Conservation (phyloP, 2,113 vertebrate species). For the Neomonachus schauinslandi region DNA sequence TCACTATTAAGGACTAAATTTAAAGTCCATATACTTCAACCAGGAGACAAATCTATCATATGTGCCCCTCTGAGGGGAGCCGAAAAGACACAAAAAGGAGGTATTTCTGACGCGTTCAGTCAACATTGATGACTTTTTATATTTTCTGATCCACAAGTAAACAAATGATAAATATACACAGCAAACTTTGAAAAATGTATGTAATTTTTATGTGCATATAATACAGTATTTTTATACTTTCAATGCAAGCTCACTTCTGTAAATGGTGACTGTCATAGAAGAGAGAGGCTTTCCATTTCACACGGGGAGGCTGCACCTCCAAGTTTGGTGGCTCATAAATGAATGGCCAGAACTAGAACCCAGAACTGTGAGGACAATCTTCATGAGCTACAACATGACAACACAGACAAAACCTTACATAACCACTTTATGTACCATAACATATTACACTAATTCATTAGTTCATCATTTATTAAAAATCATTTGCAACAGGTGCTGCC, state of each 20-base stretch:
- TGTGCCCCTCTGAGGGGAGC: background rate
- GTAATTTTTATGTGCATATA: background rate
- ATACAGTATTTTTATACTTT: slow-evolving; percentile 9
- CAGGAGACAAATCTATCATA: background rate
- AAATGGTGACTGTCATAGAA: background rate
- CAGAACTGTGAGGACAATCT: background rate
- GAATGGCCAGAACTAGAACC: slow-evolving; percentile 2
- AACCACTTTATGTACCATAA: background rate
- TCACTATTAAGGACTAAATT: slow-evolving; percentile 19
- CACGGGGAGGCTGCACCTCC: background rate
- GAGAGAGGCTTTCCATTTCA: background rate
- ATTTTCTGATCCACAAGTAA: background rate
- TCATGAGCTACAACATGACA: background rate
- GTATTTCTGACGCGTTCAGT: background rate
- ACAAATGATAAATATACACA: background rate
- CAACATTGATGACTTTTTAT: background rate
- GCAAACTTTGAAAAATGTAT: background rate
- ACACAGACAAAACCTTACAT: background rate
- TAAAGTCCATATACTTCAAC: background rate
- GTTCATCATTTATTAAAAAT: slow-evolving; percentile 16
- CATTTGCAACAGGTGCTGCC: background rate
- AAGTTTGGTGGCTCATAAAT: background rate
- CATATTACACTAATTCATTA: background rate
- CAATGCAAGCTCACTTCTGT: background rate
- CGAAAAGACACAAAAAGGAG: background rate